phyloP scores from a whole-genome alignment of 1,140 invertebrate genomes.

The Chelonus insularis region DNA sequence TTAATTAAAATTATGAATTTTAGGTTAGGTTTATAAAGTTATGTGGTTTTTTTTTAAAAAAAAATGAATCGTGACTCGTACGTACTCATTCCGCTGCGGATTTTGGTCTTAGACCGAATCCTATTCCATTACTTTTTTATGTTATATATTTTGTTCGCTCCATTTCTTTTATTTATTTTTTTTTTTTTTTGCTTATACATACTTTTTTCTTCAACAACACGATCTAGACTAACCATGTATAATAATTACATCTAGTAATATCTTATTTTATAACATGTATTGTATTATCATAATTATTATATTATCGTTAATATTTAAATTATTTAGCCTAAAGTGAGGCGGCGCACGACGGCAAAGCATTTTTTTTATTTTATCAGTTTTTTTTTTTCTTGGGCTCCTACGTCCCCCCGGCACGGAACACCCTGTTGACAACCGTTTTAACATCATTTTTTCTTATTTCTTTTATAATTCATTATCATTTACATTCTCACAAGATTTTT shows the following conservation, averaged over 20 bases:
- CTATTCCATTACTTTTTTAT: constrained; percentile 25
- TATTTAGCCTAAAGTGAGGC: constrained; percentile 61
- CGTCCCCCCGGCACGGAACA: constrained; percentile 55
- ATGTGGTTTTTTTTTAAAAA: no score
- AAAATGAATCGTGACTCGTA: constrained; percentile 19
- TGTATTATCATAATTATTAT: constrained; percentile 56
- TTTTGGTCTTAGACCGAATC: constrained; percentile 52
- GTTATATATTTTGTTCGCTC: background rate
- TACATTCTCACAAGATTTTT: constrained; percentile 4
- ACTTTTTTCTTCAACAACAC: constrained; percentile 60
- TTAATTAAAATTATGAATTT: background rate
- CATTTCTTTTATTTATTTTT: constrained; percentile 12
- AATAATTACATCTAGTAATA: constrained; percentile 63
- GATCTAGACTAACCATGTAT: constrained; percentile 61
- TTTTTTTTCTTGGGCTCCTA: constrained; percentile 45
- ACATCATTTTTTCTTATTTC: constrained; percentile 16
- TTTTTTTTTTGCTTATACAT: constrained; percentile 47
- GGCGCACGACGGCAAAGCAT: constrained; percentile 59
- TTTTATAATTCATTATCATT: constrained; percentile 13
- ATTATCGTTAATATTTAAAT: constrained; percentile 57
- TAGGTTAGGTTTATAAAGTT: no score
- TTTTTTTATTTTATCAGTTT: constrained; percentile 34
- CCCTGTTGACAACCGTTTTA: constrained; percentile 52
- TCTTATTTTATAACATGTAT: constrained; percentile 61
- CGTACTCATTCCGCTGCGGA: constrained; percentile 49